phyloP scores from a whole-genome alignment of 2,797 vertebrate genomes.

The Otolemur crassicaudatus region DNA sequence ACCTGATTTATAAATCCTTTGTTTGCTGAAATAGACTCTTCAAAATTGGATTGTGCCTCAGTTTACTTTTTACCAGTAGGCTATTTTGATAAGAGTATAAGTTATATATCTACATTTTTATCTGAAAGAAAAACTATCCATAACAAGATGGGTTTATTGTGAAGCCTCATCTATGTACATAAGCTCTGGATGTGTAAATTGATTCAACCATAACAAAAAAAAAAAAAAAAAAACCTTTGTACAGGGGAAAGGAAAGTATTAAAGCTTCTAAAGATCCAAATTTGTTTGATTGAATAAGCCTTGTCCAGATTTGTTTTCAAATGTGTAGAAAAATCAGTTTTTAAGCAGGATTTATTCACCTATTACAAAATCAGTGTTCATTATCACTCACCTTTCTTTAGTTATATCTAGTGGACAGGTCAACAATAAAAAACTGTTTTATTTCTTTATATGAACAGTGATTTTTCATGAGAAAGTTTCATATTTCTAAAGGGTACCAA shows the following conservation, averaged over 20 bases:
- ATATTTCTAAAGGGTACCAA: background rate
- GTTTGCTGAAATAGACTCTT: background rate
- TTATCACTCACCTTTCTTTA: slow-evolving; percentile 32
- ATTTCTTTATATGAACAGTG: background rate
- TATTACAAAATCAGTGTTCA: slow-evolving; percentile 18
- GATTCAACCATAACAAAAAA: slow-evolving; percentile 25
- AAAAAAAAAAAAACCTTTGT: background rate
- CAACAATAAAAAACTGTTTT: background rate
- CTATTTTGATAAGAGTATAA: slow-evolving; percentile 53
- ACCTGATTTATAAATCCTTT: background rate
- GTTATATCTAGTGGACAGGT: slow-evolving; percentile 9
- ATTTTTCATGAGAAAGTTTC: background rate
- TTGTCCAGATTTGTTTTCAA: slow-evolving; percentile 53
- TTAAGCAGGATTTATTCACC: background rate
- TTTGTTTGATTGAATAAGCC: slow-evolving; percentile 56
- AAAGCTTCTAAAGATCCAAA: slow-evolving; percentile 50
- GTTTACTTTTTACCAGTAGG: background rate
- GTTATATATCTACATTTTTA: slow-evolving; percentile 36
- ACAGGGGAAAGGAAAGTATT: background rate
- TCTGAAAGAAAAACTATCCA: slow-evolving; percentile 40
- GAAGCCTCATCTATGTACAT: background rate
- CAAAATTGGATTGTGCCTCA: background rate
- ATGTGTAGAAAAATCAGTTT: background rate
- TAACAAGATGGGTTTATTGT: slow-evolving; percentile 19
- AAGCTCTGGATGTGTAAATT: slow-evolving; percentile 13